These are phyloP conservation scores for Callaeas wilsoni DNA, from an alignment of 2,113 vertebrate genomes.

Conservation along the genomic window DNA sequence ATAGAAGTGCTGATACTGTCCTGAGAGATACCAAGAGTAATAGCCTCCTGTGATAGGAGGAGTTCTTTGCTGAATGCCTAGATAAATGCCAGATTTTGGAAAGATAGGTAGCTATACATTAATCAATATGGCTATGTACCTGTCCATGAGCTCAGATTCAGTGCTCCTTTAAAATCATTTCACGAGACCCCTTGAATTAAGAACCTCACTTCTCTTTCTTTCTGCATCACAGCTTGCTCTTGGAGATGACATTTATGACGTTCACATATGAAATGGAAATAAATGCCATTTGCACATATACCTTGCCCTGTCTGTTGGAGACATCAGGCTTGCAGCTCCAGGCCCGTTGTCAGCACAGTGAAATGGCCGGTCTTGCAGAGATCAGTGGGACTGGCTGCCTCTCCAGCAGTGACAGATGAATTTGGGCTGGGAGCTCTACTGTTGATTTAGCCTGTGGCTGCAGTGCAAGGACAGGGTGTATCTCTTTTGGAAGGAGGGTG, in stretches of 20 bases:
- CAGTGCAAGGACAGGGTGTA: not conserved
- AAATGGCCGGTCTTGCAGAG: not conserved
- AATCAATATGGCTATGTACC: not conserved
- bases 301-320: not conserved
- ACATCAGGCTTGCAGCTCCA: not conserved
- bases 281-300: not conserved
- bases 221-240: not conserved
- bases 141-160: not conserved
- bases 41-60: not conserved
- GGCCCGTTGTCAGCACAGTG: not conserved
- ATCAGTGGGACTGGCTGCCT: not conserved
- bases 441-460: not conserved
- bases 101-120: not conserved
- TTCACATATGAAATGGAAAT: not conserved
- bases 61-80: not conserved
- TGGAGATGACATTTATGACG: accelerated
- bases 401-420: not conserved
- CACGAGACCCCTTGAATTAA: not conserved
- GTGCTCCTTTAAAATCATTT: not conserved
- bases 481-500: no score
- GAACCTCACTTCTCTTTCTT: not conserved
- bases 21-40: not conserved
- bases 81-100: not conserved
- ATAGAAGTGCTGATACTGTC: not conserved
- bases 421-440: not conserved